phyloP scores from a whole-genome alignment of 2,113 vertebrate species.

The Campylorhamphus procurvoides region DNA sequence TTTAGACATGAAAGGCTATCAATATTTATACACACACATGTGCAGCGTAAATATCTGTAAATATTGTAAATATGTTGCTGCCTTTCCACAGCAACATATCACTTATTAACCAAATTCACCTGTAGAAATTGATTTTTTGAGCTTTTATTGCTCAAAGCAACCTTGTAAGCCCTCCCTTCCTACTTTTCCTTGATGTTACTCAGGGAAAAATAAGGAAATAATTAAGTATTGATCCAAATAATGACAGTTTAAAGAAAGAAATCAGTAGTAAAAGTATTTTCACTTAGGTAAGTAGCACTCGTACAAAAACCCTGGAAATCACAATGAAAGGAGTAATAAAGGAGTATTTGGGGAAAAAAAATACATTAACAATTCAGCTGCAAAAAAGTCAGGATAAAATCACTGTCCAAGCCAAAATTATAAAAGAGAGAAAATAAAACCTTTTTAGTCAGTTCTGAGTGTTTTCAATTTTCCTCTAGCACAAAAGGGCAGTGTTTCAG shows the following conservation, averaged over 20 bases:
- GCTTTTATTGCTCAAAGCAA: background rate
- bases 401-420: background rate
- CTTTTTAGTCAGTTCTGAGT: background rate
- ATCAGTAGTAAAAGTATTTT: background rate
- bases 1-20: background rate
- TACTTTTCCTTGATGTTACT: background rate
- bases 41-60: background rate
- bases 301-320: background rate
- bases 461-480: background rate
- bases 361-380: background rate
- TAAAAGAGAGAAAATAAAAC: background rate
- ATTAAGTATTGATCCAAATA: background rate
- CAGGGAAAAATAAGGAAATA: conserved; percentile 9
- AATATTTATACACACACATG: background rate
- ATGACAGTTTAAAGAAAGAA: background rate
- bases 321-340: background rate
- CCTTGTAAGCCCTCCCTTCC: too few relatives aligned
- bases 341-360: background rate
- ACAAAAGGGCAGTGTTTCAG: background rate
- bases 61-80: background rate
- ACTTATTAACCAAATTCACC: background rate
- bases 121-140: background rate
- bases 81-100: background rate
- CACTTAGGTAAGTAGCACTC: background rate
- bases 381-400: background rate